phyloP scores from a whole-genome alignment of 2,113 vertebrate species.

The Lates calcarifer region DNA sequence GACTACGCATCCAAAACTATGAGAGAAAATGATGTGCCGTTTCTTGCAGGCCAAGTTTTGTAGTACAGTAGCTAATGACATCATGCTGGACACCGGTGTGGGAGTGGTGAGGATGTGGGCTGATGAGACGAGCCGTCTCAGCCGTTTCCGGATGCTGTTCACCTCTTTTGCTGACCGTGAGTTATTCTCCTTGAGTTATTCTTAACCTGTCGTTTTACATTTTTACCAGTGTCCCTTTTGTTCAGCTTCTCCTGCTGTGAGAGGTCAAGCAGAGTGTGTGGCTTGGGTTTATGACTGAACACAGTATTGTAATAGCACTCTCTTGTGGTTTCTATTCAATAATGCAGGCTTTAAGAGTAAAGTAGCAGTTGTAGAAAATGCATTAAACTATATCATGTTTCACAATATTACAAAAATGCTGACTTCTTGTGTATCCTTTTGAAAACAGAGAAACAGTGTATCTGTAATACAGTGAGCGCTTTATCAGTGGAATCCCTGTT shows the following conservation, averaged over 20 bases:
- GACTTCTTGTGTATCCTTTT: background rate
- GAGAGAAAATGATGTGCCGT: slow-evolving; percentile 48
- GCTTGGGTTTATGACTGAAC: background rate
- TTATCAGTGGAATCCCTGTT: background rate
- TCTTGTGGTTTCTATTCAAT: background rate
- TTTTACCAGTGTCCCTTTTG: background rate
- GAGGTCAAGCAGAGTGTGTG: background rate
- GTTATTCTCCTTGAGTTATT: slow-evolving; percentile 65
- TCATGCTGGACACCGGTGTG: slow-evolving; percentile 89
- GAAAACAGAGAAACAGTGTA: background rate
- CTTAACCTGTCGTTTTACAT: background rate
- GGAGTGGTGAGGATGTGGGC: slow-evolving; percentile 98
- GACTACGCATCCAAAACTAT: slow-evolving; percentile 39
- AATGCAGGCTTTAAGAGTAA: slow-evolving; percentile 3
- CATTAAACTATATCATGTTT: background rate
- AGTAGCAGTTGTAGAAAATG: background rate
- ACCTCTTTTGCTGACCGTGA: slow-evolving; percentile 96
- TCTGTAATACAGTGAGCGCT: background rate
- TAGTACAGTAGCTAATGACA: slow-evolving; percentile 95
- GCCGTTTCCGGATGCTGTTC: slow-evolving; percentile 95
- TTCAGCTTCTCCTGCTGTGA: background rate
- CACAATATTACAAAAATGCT: background rate
- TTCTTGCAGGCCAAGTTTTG: slow-evolving; percentile 92
- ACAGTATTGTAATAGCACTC: slow-evolving; percentile 9
- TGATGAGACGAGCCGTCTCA: slow-evolving; percentile 92